Conservation (phyloP, 1,140 invertebrate species). For the Drosophila erecta region DNA sequence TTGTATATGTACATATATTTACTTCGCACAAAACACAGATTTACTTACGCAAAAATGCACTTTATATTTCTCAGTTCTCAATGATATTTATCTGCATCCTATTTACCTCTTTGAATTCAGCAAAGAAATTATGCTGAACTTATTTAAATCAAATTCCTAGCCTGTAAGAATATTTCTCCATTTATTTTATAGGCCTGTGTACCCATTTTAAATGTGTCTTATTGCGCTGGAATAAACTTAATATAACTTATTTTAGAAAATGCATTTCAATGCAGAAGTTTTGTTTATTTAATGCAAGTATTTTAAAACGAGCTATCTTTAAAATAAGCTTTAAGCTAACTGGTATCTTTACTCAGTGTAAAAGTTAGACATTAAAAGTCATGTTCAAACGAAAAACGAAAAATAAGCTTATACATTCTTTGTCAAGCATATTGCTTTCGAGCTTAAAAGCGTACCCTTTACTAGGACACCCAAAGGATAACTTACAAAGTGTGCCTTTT, state of each 20-base stretch:
- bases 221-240: too few relatives aligned
- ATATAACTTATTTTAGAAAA: too few relatives aligned
- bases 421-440: neutral
- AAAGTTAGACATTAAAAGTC: neutral
- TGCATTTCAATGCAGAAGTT: too few relatives aligned
- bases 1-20: neutral
- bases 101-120: too few relatives aligned
- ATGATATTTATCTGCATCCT: too few relatives aligned
- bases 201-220: too few relatives aligned
- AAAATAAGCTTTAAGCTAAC: neutral
- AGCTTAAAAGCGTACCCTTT: neutral
- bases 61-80: too few relatives aligned
- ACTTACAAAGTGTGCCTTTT: neutral
- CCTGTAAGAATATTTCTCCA: too few relatives aligned
- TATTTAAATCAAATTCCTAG: too few relatives aligned
- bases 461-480: neutral
- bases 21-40: neutral
- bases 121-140: too few relatives aligned
- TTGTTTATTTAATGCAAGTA: neutral
- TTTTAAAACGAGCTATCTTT: neutral
- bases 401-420: neutral
- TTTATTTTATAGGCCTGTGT: too few relatives aligned
- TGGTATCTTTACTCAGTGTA: neutral
- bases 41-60: too few relatives aligned
- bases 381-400: neutral